These are phyloP conservation scores for Limnephilus auricula DNA, from an alignment of 2,888 invertebrate genomes.

Conservation along the genomic window DNA sequence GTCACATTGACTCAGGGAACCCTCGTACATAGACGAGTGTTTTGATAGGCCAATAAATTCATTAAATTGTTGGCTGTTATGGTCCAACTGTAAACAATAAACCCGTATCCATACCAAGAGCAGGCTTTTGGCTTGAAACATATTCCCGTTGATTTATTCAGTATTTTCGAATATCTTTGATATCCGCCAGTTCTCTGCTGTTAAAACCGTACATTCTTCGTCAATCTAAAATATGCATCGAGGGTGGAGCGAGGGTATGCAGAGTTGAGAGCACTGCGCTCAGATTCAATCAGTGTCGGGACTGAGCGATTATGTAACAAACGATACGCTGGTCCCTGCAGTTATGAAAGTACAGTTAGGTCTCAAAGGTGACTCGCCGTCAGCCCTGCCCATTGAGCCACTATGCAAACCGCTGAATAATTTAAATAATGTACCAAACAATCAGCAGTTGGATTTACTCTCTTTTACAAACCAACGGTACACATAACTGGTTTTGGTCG, in stretches of 20 bases:
- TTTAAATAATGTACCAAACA: background rate
- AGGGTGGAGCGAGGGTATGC: background rate
- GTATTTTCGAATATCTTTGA: background rate
- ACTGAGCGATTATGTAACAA: background rate
- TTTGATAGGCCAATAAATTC: background rate
- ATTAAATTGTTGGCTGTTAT: too few relatives aligned
- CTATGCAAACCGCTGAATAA: background rate
- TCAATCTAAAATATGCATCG: conserved; percentile 2
- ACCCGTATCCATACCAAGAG: background rate
- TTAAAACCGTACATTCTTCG: background rate
- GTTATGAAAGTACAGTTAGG: conserved; percentile 16
- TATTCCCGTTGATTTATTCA: background rate
- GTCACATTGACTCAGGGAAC: background rate
- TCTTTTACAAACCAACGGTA: background rate
- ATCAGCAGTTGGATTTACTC: background rate
- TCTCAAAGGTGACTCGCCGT: background rate
- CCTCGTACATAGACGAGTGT: background rate
- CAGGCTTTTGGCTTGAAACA: background rate
- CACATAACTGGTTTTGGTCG: background rate
- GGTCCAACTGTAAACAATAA: too few relatives aligned
- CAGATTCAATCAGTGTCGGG: conserved; percentile 2
- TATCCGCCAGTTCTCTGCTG: background rate
- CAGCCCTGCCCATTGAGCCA: background rate
- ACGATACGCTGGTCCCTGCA: background rate
- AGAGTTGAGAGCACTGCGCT: background rate